These are phyloP conservation scores for Phytoseiulus persimilis DNA, from an alignment of 2,888 invertebrate species.

Conservation along the genomic window DNA sequence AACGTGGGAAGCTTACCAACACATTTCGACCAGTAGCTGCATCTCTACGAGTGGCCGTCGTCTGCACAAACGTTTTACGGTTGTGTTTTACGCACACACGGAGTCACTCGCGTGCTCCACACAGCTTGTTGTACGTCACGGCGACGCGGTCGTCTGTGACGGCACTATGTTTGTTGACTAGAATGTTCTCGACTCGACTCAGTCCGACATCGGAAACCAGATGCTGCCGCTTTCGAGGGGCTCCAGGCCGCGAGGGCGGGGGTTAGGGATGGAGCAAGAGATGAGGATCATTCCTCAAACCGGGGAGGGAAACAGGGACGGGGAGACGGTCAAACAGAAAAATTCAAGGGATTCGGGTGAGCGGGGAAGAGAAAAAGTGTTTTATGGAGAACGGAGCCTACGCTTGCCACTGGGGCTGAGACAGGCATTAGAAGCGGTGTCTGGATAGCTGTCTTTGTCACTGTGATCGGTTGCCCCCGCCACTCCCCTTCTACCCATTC, in stretches of 20 bases:
- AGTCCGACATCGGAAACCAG: background rate
- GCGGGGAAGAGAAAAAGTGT: background rate
- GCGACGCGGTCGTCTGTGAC: background rate
- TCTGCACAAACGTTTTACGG: background rate
- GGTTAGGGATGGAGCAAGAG: background rate
- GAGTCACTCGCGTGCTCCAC: background rate
- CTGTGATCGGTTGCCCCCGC: background rate
- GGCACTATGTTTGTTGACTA: background rate
- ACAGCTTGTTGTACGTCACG: background rate
- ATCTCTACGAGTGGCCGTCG: background rate
- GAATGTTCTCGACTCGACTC: background rate
- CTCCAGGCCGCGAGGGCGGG: background rate
- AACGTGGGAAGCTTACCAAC: background rate
- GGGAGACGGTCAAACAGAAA: background rate
- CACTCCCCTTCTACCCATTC: background rate
- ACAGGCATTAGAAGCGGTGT: background rate
- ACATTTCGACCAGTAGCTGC: background rate
- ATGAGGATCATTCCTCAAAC: too few species aligned
- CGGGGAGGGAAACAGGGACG: background rate
- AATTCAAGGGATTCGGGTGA: background rate
- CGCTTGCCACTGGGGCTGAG: background rate
- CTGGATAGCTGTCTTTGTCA: background rate
- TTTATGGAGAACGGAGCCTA: background rate
- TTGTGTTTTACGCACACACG: background rate
- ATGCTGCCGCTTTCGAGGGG: background rate